Base-by-base conservation (phyloP, 2,797 vertebrate genomes). In the Phrynocephalus vlangalii region DNA sequence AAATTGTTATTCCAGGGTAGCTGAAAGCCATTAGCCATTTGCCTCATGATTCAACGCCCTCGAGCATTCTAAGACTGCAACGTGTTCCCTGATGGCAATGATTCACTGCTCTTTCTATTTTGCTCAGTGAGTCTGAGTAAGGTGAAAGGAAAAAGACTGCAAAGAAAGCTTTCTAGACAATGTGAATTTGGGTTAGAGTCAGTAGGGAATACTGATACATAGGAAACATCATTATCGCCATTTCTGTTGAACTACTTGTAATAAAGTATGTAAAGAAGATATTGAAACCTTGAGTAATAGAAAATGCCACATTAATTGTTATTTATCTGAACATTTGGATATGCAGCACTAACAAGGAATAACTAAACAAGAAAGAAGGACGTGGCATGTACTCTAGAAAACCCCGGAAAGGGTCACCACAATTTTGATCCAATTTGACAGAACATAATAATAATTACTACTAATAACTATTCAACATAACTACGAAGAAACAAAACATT, bases 51-150 rank as follows among this genome's bases (percentile, higher is more conserved):
- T 94, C 76, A 86, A 91, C 11, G 2, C 9, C 73, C 20, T 77
- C 60, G 87, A 82, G 30, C 28, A 82, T 24, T 88, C 76, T 72
- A 79, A 44, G 89, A 78, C 28, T 76, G 44, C 44, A 84, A 2
- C 22, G 50, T 82, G 87, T 18, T 38, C 66, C 86, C 79, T 72
- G 18, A 79, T 33, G 77, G 66, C 52, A 48, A 70, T 87, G 82
- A 89, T 88, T 79, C 77, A 83, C 1, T 16, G 10, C 50, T 85
- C 15, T 86, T 86, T 85, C 52, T 28, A 82, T 60, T 56, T 90
- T 73, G 33, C 38, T 26, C 82, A 89, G 44, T 75, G 38, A 87
- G 24, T 78, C 86, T 71, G 67, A 44, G n/a, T 16, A 91, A 77
- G 56, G 50, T 79, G 79, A 91, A 79, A 24, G 22, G 78, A 28